A percentile compares a stretch with the other conserved stretches of the same genome.
Conservation (phyloP, 2,888 invertebrate genomes). For the Julus scandinavius region DNA sequence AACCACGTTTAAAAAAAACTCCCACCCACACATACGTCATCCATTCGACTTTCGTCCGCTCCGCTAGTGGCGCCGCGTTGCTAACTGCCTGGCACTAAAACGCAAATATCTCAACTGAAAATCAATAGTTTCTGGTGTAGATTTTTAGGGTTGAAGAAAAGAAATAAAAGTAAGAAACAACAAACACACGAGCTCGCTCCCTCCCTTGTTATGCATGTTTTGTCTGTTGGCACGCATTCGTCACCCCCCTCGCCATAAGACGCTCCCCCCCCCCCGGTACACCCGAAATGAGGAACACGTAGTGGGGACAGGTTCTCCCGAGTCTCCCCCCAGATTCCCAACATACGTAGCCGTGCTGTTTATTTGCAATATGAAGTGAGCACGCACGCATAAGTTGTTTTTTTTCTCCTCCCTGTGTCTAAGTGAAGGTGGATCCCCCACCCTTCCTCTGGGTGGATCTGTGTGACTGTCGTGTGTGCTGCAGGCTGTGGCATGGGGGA, state of each 20-base stretch:
- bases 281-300: background rate
- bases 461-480: constrained; percentile 26
- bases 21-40: background rate
- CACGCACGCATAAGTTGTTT: constrained; percentile 42
- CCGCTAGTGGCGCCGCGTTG: background rate
- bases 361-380: constrained; percentile 42
- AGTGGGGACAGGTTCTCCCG: background rate
- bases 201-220: constrained; percentile 44
- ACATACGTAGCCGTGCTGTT: background rate
- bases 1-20: background rate
- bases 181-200: constrained; percentile 36
- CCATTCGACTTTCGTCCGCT: constrained; percentile 4
- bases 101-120: constrained; percentile 45
- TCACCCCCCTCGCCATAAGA: background rate
- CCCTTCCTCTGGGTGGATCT: constrained; percentile 39
- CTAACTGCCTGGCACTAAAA: background rate
- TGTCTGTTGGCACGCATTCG: constrained; percentile 44
- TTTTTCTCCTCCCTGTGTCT: background rate
- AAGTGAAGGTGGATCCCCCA: constrained; percentile 27
- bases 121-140: constrained; percentile 46
- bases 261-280: background rate
- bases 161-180: constrained; percentile 46
- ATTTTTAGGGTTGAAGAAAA: constrained; percentile 43
- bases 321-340: background rate
- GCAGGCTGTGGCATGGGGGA: background rate